Conservation (phyloP, 2,888 invertebrate species). For the Apamea crenata region DNA sequence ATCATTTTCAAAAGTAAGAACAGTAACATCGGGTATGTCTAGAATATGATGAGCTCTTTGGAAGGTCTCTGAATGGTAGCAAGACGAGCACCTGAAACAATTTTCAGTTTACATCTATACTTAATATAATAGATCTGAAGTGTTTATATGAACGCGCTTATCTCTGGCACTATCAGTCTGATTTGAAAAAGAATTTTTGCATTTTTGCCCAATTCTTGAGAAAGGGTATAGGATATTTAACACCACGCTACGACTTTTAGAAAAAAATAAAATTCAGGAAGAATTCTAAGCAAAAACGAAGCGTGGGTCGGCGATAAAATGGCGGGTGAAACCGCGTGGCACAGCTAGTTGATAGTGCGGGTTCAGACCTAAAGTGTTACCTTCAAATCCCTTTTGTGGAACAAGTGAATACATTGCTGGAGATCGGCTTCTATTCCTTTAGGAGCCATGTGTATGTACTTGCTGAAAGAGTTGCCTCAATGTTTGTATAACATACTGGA, state of each 20-base stretch:
- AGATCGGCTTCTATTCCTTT: conserved; percentile 36
- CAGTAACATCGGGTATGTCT: conserved; percentile 87
- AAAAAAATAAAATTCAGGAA: neutral
- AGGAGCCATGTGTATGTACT: conserved; percentile 7
- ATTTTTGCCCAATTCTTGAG: neutral
- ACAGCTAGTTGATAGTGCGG: conserved; percentile 5
- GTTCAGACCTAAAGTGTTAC: neutral
- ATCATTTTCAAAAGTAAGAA: conserved; percentile 75
- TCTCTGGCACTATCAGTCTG: neutral
- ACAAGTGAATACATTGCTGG: conserved; percentile 16
- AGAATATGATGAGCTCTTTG: conserved; percentile 91
- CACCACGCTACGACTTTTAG: too few species aligned
- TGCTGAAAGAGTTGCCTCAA: conserved; percentile 9
- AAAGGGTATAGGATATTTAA: too few species aligned
- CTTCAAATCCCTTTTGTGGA: conserved; percentile 9
- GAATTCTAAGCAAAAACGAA: neutral
- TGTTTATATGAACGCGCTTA: neutral
- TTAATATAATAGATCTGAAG: neutral
- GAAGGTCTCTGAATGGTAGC: conserved; percentile 90
- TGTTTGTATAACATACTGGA: conserved; percentile 22
- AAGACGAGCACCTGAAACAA: conserved; percentile 88
- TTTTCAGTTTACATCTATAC: conserved; percentile 10
- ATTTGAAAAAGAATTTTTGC: neutral
- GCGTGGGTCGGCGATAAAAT: neutral
- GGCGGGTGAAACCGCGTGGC: neutral